These are phyloP conservation scores for Edolisoma coerulescens DNA, from an alignment of 2,113 vertebrate genomes.

Conservation along the genomic window DNA sequence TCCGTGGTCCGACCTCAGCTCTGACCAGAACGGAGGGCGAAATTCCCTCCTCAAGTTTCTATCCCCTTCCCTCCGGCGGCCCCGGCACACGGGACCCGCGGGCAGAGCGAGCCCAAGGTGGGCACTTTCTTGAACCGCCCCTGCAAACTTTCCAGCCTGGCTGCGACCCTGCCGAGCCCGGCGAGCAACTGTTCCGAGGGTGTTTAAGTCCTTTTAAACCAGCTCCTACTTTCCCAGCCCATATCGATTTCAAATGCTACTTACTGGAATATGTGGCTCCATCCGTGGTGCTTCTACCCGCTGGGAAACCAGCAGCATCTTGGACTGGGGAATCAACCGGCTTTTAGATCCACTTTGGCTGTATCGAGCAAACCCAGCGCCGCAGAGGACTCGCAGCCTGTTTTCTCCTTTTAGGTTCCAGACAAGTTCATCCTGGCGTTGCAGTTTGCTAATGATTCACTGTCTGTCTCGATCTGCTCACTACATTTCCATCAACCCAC, in stretches of 20 bases:
- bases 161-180: not conserved
- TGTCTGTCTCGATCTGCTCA: constrained; percentile 78
- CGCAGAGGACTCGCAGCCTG: constrained; percentile 41
- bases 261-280: constrained; percentile 79
- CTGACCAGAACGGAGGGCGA: not conserved
- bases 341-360: constrained; percentile 79
- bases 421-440: constrained; percentile 82
- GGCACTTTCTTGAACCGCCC: not conserved
- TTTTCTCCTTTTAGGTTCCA: constrained; percentile 74
- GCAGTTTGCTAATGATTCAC: constrained; percentile 78
- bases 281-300: constrained; percentile 80
- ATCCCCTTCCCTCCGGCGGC: not conserved
- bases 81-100: not conserved
- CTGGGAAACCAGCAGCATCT: constrained; percentile 83
- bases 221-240: not conserved
- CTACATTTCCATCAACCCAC: constrained; percentile 81
- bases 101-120: not conserved
- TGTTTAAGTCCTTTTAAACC: not conserved
- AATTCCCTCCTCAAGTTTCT: not conserved
- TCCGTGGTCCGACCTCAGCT: not conserved
- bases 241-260: not conserved
- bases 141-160: constrained; percentile 15
- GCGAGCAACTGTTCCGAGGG: not conserved
- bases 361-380: constrained; percentile 59
- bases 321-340: constrained; percentile 68